These are phyloP conservation scores for Cottus gobio DNA, from an alignment of 2,113 vertebrate species.

Conservation along the genomic window DNA sequence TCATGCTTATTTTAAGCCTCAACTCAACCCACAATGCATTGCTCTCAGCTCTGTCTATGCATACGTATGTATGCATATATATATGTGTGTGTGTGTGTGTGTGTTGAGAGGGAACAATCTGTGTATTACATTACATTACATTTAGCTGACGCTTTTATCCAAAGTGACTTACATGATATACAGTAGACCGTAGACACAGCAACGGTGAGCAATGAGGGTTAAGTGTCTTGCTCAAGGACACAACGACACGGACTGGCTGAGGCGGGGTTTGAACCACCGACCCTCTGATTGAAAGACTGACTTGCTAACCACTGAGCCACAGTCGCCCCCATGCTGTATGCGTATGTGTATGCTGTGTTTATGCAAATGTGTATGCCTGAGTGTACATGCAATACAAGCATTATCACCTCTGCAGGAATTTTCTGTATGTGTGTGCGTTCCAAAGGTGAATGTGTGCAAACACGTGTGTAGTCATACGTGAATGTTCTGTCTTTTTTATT, in stretches of 20 bases:
- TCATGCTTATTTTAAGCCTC: constrained; percentile 67
- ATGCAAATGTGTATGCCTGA: constrained; percentile 51
- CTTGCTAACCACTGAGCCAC: too few relatives aligned
- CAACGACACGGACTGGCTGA: too few relatives aligned
- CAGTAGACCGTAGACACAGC: too few relatives aligned
- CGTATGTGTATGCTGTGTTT: constrained; percentile 30
- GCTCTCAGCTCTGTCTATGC: constrained; percentile 57
- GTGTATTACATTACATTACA: too few relatives aligned
- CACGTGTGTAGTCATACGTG: background rate
- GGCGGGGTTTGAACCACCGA: too few relatives aligned
- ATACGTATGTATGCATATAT: constrained; percentile 23
- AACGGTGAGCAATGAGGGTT: too few relatives aligned
- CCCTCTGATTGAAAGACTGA: too few relatives aligned
- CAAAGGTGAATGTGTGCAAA: background rate
- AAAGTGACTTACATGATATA: too few relatives aligned
- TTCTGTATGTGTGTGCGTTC: background rate
- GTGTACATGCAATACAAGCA: constrained; percentile 44
- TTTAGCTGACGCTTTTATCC: too few relatives aligned
- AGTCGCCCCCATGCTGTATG: too few relatives aligned
- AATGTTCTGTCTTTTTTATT: background rate
- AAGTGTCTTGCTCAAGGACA: too few relatives aligned
- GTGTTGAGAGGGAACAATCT: constrained; percentile 4
- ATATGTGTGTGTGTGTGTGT: constrained; percentile 24
- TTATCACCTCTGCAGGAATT: constrained; percentile 32
- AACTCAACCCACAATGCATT: constrained; percentile 70